Base-by-base conservation (phyloP, 2,113 vertebrate species). In the Pygathrix nemaeus region DNA sequence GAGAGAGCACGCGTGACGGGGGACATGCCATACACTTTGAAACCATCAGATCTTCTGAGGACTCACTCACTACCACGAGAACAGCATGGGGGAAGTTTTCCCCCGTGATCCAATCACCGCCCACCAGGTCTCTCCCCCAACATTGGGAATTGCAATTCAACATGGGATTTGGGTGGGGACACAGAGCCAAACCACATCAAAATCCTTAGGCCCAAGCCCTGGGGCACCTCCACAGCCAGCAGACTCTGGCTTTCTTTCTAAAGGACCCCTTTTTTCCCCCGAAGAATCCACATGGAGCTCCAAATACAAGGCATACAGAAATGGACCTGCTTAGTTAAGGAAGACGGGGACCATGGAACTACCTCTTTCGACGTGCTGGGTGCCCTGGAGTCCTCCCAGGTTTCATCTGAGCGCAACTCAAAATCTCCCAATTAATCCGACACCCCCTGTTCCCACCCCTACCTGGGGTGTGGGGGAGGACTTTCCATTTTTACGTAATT, bases 161-260 rank as follows among this genome's bases (percentile, higher is more conserved):
- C 27, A 6, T 64, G 61, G 30, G 27, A 64, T 64, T 30, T 64
- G 61, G 11, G 61, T 64, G 61, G 27, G 59, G 61, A 64, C 27
- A 14, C 30, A 30, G 27, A 30, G 61, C 27, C 61, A 30, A 64
- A 64, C 12, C 61, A 64, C 32, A 32, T 64, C 27, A 35, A 68
- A 35, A 35, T 17, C 70, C 78, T 52, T 4, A n/a, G 48, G 73
- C 43, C 52, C 38, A 21, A 16, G 66, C 38, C 30, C 66, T 72
- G 6, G 0, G 4, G 32, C 18, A 5, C 40, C 45, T 45, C 57
- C 32, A 8, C 0, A 0, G 6, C 32, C 70, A 48, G n/a, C 0
- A 0, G 8, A 10, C 52, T 45, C 50, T 45, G 35, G 8, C 48
- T 70, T 40, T n/a, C 45, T 66, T 40, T 88, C 43, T 30, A 88